Percentiles rank a stretch among this genome's conserved stretches.
Conservation (phyloP, 2,888 invertebrate genomes). For the Caenorhabditis virilis region DNA sequence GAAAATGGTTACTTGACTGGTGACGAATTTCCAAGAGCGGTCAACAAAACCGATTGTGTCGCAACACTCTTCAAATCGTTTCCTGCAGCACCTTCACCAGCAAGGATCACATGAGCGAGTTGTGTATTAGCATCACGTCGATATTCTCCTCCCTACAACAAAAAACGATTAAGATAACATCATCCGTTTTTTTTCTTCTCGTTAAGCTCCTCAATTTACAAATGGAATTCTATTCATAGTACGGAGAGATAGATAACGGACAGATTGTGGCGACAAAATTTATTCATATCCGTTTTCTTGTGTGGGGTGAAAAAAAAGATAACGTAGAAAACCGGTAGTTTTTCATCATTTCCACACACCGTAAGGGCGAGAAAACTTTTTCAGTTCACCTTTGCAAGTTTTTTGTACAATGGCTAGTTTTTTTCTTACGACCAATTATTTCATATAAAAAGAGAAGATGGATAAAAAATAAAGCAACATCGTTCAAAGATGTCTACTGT, state of each 20-base stretch:
- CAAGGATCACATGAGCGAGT: constrained; percentile 45
- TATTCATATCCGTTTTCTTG: too few species aligned
- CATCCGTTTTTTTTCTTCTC: not conserved
- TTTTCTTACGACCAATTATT: too few species aligned
- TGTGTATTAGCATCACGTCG: constrained; percentile 27
- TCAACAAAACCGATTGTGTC: constrained; percentile 44
- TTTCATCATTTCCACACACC: constrained; percentile 24
- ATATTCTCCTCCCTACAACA: constrained; percentile 45
- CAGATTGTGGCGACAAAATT: not conserved
- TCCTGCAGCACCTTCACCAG: constrained; percentile 46
- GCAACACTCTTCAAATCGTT: constrained; percentile 42
- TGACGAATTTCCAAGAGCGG: constrained; percentile 40
- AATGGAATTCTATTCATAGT: too few species aligned
- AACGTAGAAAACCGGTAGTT: constrained; percentile 23
- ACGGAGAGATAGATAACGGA: too few species aligned
- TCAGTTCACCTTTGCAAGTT: constrained; percentile 13
- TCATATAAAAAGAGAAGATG: constrained; percentile 1
- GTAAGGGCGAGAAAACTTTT: not conserved
- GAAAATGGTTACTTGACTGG: constrained; percentile 26
- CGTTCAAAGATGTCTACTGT: constrained; percentile 35
- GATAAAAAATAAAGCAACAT: not conserved
- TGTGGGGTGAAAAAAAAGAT: too few species aligned
- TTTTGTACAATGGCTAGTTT: constrained; percentile 20
- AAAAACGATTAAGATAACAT: not conserved
- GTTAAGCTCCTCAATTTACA: not conserved